phyloP scores from a whole-genome alignment of 1,140 invertebrate species.

The Cyclina sinensis region DNA sequence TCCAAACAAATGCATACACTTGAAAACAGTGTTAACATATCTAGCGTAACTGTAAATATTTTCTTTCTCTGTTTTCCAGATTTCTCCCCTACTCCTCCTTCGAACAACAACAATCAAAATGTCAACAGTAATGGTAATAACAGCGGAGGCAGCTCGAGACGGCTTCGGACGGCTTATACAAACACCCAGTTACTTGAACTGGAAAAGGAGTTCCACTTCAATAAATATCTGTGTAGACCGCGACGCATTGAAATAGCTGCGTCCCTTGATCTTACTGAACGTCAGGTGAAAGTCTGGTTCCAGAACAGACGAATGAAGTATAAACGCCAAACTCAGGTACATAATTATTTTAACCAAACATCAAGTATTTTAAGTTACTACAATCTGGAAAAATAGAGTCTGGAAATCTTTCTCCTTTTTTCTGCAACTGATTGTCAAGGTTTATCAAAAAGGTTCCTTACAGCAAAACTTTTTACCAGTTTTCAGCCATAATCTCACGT shows the following conservation, averaged over 20 bases:
- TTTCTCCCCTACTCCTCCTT: conserved; percentile 33
- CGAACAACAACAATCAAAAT: conserved; percentile 54
- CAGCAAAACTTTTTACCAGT: no score
- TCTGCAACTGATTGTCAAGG: no score
- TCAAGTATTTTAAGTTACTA: no score
- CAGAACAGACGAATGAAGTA: conserved; percentile 84
- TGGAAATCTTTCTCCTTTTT: no score
- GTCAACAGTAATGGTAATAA: conserved; percentile 52
- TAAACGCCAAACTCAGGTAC: conserved; percentile 81
- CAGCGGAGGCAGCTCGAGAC: conserved; percentile 83
- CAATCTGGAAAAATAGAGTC: no score
- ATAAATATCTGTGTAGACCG: conserved; percentile 93
- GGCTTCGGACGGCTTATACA: conserved; percentile 97
- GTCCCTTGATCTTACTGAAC: conserved; percentile 90
- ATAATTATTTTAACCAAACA: no score
- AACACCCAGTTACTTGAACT: conserved; percentile 99
- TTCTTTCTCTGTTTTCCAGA: conserved; percentile 62
- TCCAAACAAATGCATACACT: conserved; percentile 40
- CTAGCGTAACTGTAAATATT: conserved; percentile 63
- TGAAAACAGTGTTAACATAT: conserved; percentile 58
- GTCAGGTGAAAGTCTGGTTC: conserved; percentile 84
- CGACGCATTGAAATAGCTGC: conserved; percentile 94
- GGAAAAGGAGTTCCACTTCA: conserved; percentile 96
- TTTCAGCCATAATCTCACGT: no score
- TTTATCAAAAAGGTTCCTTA: no score